These are phyloP conservation scores for Leucania comma DNA, from an alignment of 2,888 invertebrate genomes.

Conservation along the genomic window DNA sequence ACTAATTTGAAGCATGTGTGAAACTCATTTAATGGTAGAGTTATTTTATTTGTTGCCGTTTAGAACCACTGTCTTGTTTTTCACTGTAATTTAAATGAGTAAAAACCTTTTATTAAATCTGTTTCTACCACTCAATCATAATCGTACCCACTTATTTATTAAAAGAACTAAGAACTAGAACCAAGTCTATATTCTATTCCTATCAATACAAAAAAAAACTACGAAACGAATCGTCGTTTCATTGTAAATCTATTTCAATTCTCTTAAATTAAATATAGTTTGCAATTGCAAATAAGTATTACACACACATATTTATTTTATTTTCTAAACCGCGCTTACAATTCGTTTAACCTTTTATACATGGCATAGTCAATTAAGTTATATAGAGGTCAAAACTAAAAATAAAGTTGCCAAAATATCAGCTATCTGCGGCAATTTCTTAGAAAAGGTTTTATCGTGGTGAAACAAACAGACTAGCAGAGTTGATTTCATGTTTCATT, in stretches of 20 bases:
- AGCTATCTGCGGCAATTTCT: slow-evolving; percentile 34
- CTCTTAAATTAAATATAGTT: slow-evolving; percentile 15
- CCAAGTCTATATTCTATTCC: slow-evolving; percentile 3
- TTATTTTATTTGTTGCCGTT: slow-evolving; percentile 6
- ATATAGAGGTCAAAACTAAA: slow-evolving; percentile 37
- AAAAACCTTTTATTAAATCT: not conserved
- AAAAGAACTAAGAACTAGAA: slow-evolving; percentile 12
- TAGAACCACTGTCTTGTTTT: not conserved
- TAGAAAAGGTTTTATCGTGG: slow-evolving; percentile 40
- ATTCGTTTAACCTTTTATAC: slow-evolving; percentile 32
- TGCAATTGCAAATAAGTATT: slow-evolving; percentile 6
- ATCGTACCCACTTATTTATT: slow-evolving; percentile 1
- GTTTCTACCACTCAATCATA: not conserved
- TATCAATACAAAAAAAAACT: not conserved
- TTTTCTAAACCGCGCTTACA: slow-evolving; percentile 29
- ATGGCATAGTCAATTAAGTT: slow-evolving; percentile 14
- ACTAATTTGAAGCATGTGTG: slow-evolving; percentile 47
- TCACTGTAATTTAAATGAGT: not conserved
- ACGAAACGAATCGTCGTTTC: not conserved
- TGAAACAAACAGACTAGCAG: slow-evolving; percentile 38
- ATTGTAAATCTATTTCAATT: slow-evolving; percentile 3
- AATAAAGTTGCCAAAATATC: slow-evolving; percentile 43
- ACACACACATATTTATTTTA: slow-evolving; percentile 2
- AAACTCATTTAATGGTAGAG: slow-evolving; percentile 15
- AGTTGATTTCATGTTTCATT: slow-evolving; percentile 56